Percentiles rank a stretch among this genome's conserved stretches.
These are phyloP conservation scores for Cephus pulcher DNA, from an alignment of 2,888 invertebrate genomes.

Conservation along the genomic window DNA sequence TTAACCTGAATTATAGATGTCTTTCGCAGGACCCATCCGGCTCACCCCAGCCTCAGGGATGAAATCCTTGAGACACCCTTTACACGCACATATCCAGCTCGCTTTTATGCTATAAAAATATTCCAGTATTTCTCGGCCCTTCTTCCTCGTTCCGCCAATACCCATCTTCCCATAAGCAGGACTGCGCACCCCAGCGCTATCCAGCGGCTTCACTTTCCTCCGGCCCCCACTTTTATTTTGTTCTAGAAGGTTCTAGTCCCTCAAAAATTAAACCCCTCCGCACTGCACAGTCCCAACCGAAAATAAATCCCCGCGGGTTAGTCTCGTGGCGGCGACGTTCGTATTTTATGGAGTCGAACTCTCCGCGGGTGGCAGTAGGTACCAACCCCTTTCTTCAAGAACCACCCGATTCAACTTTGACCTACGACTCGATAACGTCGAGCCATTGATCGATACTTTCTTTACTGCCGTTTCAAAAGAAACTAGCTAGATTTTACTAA, in stretches of 20 bases:
- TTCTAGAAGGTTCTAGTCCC: background rate
- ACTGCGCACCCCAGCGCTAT: background rate
- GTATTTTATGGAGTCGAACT: background rate
- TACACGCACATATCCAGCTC: conserved; percentile 21
- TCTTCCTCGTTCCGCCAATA: background rate
- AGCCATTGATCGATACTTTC: background rate
- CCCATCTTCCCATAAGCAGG: background rate
- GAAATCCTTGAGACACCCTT: conserved; percentile 29
- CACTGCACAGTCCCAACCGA: background rate
- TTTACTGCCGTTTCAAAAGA: background rate
- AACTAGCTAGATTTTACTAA: background rate
- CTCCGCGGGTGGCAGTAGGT: background rate
- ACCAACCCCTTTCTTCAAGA: background rate
- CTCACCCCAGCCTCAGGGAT: conserved; percentile 22
- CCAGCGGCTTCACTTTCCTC: background rate
- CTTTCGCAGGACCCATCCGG: conserved; percentile 27
- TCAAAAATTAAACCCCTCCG: background rate
- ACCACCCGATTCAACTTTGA: background rate
- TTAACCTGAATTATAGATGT: conserved; percentile 47
- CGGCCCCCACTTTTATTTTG: background rate
- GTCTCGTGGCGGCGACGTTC: background rate
- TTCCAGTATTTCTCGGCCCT: background rate
- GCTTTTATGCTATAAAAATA: conserved; percentile 1
- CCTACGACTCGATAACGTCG: background rate
- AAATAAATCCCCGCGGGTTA: background rate